A percentile compares a stretch with the other conserved stretches of the same genome.
Evolutionary conservation across 2,113 vertebrate species (phyloP).

Genomic region (Pimephales promelas): DNA sequence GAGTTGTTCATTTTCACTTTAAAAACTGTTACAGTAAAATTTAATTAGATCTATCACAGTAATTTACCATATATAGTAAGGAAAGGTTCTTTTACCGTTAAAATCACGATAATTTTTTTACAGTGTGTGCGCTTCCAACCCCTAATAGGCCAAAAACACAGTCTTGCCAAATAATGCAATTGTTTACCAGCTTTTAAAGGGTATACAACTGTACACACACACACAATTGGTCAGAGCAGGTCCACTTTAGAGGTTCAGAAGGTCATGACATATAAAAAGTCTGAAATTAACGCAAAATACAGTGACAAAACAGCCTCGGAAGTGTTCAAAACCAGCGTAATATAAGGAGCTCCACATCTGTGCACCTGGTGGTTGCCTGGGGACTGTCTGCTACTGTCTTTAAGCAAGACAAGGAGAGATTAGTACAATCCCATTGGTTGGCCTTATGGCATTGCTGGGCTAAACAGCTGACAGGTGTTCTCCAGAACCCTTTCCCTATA

Average conservation of each 20-base stretch:
- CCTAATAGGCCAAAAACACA: background rate
- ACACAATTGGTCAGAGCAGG: background rate
- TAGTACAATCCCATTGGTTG: constrained; percentile 53
- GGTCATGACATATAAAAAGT: constrained; percentile 18
- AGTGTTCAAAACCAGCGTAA: background rate
- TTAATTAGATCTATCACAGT: too few species aligned
- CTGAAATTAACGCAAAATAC: background rate
- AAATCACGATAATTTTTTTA: too few species aligned
- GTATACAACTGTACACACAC: background rate
- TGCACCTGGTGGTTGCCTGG: constrained; percentile 69
- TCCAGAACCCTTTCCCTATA: constrained; percentile 67
- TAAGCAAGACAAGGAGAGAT: constrained; percentile 52
- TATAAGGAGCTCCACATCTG: constrained; percentile 13
- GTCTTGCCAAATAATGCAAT: too few species aligned
- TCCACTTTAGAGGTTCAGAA: constrained; percentile 24
- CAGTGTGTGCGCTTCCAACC: background rate
- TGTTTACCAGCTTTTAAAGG: background rate
- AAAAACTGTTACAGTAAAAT: too few species aligned
- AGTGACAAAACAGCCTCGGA: background rate
- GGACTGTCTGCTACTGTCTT: constrained; percentile 49
- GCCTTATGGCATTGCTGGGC: constrained; percentile 60
- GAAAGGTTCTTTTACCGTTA: too few species aligned
- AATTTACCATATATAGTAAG: too few species aligned
- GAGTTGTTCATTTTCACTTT: too few species aligned
- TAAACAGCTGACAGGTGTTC: constrained; percentile 76